Evolutionary conservation across 2,888 invertebrate genomes (phyloP), one percentile per base, ranked within the genome.

Genomic region (Cordylochernes scorpioides): DNA sequence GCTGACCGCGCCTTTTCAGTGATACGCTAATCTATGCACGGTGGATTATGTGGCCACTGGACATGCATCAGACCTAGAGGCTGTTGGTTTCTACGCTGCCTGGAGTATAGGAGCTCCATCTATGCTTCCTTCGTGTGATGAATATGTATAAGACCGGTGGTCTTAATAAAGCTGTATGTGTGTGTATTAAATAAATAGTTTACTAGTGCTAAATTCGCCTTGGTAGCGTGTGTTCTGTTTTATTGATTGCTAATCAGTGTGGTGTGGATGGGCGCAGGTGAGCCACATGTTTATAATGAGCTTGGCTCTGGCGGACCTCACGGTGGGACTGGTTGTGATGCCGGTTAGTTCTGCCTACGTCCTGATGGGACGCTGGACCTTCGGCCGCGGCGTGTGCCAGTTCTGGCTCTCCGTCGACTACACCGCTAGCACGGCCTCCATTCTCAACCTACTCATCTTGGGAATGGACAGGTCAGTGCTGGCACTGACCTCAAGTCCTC

Each of bases 371-470:
- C 43, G 48, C 30, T 58, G 58, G 57, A 43, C 50, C n/a, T 57
- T 62, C 37, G 62, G 62, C 0, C 46, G 58, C 9, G 50, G 52
- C 16, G 49, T 63, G 18, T 64, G 63, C 40, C 57, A 61, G 42
- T 49, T 61, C 33, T 64, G 62, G 63, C 53, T 63, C 19, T 58
- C 56, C 3, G 55, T 58, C 10, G 63, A 63, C 45, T 63, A 64
- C 45, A 61, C 59, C 3, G 63, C 63, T 31, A 58, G 58, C 42
- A 63, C 63, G 2, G 62, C 63, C 6, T 60, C 60, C 29, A 63
- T 63, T 33, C 54, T 63, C 26, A 64, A 63, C 43, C 51, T 63
- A 18, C 60, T 62, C 40, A 51, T 55, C 13, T 48, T 58, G 12
- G 53, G 54, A 16, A 46, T 55, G 26, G 58, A 58, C 41, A 40